A percentile compares a stretch with the other conserved stretches of the same genome.
Evolutionary conservation across 2,113 vertebrate species (phyloP).

Genomic region (Chamaetylas fuelleborni): DNA sequence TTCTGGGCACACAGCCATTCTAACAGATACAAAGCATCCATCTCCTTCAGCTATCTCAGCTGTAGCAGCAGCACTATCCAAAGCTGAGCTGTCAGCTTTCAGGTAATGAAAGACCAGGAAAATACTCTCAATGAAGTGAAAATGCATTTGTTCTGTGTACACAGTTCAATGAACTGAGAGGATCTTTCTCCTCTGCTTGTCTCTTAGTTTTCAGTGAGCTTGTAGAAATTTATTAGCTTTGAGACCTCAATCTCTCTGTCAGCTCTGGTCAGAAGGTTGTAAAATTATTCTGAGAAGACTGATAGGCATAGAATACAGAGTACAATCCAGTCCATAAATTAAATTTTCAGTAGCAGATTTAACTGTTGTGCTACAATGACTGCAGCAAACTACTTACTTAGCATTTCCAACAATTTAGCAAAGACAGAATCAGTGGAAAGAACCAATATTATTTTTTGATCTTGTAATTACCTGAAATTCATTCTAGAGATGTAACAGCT

Average conservation of each 20-base stretch:
- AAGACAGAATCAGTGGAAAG: not conserved
- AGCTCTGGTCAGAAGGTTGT: not conserved
- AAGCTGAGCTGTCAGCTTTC: not conserved
- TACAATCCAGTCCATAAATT: not conserved
- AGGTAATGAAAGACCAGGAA: not conserved
- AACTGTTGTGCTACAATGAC: not conserved
- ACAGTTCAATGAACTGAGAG: not conserved
- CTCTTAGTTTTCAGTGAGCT: not conserved
- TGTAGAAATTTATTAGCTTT: not conserved
- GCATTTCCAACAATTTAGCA: not conserved
- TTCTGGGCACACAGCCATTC: not conserved
- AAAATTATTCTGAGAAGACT: not conserved
- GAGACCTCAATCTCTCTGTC: not conserved
- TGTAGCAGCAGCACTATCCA: not conserved
- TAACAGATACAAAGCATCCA: not conserved
- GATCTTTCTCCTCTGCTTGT: not conserved
- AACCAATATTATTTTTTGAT: not conserved
- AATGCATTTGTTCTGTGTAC: not conserved
- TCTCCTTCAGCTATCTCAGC: not conserved
- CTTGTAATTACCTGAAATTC: not conserved
- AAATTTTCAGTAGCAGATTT: not conserved
- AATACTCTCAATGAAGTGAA: not conserved
- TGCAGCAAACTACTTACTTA: not conserved
- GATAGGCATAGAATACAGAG: not conserved
- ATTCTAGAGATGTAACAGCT: not conserved